These are phyloP conservation scores for Cephus rjabovi DNA, from an alignment of 2,888 invertebrate genomes.

Conservation along the genomic window DNA sequence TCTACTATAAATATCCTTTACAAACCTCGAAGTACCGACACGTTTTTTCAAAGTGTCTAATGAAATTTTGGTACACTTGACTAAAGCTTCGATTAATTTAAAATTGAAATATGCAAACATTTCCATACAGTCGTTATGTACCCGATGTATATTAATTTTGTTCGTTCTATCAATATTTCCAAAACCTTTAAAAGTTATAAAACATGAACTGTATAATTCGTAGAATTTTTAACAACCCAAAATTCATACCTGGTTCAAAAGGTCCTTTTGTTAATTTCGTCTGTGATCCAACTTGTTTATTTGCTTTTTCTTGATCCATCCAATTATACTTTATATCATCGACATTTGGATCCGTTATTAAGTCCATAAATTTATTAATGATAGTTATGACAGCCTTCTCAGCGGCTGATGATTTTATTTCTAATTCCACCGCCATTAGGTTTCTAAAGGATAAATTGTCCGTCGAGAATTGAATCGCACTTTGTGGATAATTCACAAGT, in stretches of 20 bases:
- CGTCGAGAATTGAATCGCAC: conserved; percentile 73
- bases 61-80: conserved; percentile 79
- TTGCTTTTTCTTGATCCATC: conserved; percentile 74
- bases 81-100: conserved; percentile 79
- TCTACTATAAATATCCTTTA: background rate
- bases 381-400: conserved; percentile 83
- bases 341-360: conserved; percentile 72
- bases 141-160: conserved; percentile 70
- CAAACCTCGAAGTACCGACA: conserved; percentile 56
- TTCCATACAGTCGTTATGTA: conserved; percentile 82
- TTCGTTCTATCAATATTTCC: conserved; percentile 74
- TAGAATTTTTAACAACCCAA: background rate
- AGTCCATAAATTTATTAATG: conserved; percentile 79
- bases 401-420: conserved; percentile 74
- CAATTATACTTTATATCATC: conserved; percentile 73
- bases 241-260: conserved; percentile 70
- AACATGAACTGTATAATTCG: background rate
- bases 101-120: conserved; percentile 84
- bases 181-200: conserved; percentile 68
- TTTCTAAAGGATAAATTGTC: conserved; percentile 73
- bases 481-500: conserved; percentile 73
- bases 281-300: conserved; percentile 73
- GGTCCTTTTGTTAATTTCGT: conserved; percentile 66
- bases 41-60: conserved; percentile 78
- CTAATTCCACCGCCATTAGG: conserved; percentile 68